phyloP scores from a whole-genome alignment of 30 jellyfish, hydroid and myxozoan genomes.

The Hydractinia echinata region DNA sequence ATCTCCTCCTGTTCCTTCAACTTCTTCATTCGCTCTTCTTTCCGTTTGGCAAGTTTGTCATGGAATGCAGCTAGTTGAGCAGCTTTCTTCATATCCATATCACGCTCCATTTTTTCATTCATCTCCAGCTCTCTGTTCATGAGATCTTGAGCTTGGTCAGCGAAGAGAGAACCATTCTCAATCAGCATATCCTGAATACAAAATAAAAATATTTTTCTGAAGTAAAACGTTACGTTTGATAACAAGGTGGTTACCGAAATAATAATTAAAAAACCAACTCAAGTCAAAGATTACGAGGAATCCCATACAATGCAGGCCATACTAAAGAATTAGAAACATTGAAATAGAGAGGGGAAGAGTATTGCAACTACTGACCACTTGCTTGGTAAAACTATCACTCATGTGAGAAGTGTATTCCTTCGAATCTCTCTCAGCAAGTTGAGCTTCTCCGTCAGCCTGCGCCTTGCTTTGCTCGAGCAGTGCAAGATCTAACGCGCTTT shows the following conservation, averaged over 20 bases:
- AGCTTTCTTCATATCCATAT: slow-evolving; percentile 42
- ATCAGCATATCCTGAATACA: slow-evolving; percentile 72
- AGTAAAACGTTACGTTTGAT: too few species aligned
- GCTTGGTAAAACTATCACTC: slow-evolving; percentile 66
- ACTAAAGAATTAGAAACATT: too few species aligned
- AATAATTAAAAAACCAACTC: too few species aligned
- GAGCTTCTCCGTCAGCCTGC: slow-evolving; percentile 61
- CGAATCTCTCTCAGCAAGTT: slow-evolving; percentile 48
- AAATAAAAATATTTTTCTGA: too few species aligned
- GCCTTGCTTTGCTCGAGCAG: slow-evolving; percentile 71
- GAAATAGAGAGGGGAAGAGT: neutral
- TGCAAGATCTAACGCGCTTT: slow-evolving; percentile 45
- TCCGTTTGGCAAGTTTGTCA: slow-evolving; percentile 48
- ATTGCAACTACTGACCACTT: slow-evolving; percentile 45
- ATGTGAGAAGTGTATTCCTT: slow-evolving; percentile 49
- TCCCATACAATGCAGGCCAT: too few species aligned
- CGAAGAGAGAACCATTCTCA: slow-evolving; percentile 60
- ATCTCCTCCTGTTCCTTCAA: slow-evolving; percentile 58
- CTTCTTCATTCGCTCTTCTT: slow-evolving; percentile 37
- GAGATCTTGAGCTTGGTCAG: slow-evolving; percentile 74
- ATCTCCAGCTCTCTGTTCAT: slow-evolving; percentile 38
- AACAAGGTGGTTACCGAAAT: too few species aligned
- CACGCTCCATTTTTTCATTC: slow-evolving; percentile 30
- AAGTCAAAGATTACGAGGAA: too few species aligned
- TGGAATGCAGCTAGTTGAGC: slow-evolving; percentile 33